These are phyloP conservation scores for Gari tellinella DNA, from an alignment of 2,888 invertebrate genomes.

Conservation along the genomic window DNA sequence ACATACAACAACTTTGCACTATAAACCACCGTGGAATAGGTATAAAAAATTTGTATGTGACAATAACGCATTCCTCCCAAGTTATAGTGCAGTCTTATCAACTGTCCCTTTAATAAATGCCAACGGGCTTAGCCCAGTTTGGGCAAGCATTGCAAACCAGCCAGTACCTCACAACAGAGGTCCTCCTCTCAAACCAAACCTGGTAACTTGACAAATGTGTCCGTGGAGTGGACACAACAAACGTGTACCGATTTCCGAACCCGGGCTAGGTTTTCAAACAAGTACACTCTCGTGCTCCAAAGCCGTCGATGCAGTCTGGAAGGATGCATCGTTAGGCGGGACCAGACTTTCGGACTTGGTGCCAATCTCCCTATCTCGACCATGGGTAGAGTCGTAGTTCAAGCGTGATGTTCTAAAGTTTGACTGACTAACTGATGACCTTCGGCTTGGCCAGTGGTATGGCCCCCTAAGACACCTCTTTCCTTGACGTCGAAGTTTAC, in stretches of 20 bases:
- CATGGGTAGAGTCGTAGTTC: slow-evolving; percentile 31
- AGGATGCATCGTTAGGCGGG: slow-evolving; percentile 34
- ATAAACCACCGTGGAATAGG: no score
- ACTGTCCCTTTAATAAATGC: slow-evolving; percentile 41
- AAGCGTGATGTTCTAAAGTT: slow-evolving; percentile 15
- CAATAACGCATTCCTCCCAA: background rate
- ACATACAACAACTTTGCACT: no score
- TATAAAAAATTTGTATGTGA: no score
- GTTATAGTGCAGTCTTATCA: slow-evolving; percentile 26
- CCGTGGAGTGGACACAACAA: slow-evolving; percentile 58
- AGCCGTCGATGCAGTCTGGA: slow-evolving; percentile 27
- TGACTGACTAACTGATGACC: slow-evolving; percentile 25
- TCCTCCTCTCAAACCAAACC: slow-evolving; percentile 4
- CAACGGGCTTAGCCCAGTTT: slow-evolving; percentile 12
- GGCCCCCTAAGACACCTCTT: slow-evolving; percentile 87
- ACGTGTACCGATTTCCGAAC: slow-evolving; percentile 42
- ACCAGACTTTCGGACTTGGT: slow-evolving; percentile 22
- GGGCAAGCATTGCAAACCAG: slow-evolving; percentile 18
- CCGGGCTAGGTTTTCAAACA: slow-evolving; percentile 64
- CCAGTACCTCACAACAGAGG: slow-evolving; percentile 5
- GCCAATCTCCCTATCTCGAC: slow-evolving; percentile 38
- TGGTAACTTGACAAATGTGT: slow-evolving; percentile 42
- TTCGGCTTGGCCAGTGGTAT: slow-evolving; percentile 66
- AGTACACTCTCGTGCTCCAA: slow-evolving; percentile 73
- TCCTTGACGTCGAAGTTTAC: slow-evolving; percentile 88